A percentile compares a stretch with the other conserved stretches of the same genome.
phyloP scores from a whole-genome alignment of 2,113 vertebrate genomes.

The Colius striatus region DNA sequence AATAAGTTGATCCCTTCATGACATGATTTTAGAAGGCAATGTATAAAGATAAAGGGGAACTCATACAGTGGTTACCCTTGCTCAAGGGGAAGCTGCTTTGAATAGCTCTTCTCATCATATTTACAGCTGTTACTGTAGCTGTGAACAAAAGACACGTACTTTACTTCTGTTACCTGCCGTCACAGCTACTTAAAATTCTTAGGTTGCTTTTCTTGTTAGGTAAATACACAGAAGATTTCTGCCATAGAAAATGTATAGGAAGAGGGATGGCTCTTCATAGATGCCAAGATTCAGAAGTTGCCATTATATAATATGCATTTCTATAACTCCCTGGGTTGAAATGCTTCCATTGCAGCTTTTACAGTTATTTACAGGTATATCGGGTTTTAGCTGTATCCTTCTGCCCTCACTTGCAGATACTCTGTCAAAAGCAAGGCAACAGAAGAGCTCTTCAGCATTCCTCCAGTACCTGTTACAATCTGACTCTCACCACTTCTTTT shows the following conservation, averaged over 20 bases:
- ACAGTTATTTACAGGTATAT: constrained; percentile 24
- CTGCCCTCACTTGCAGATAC: background rate
- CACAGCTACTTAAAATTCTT: background rate
- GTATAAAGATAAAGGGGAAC: background rate
- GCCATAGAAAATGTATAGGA: background rate
- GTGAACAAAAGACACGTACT: background rate
- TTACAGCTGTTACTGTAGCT: background rate
- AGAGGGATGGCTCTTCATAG: background rate
- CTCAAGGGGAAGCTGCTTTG: background rate
- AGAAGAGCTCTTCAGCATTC: background rate
- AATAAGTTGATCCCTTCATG: background rate
- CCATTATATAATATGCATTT: background rate
- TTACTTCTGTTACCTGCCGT: background rate
- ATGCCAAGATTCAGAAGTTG: background rate
- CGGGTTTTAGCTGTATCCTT: background rate
- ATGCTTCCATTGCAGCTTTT: constrained; percentile 8
- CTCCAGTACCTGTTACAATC: background rate
- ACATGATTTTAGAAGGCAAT: background rate
- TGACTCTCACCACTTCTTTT: background rate
- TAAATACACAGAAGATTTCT: background rate
- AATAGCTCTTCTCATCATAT: background rate
- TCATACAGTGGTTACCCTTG: background rate
- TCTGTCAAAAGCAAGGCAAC: background rate
- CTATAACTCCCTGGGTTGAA: background rate
- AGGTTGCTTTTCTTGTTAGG: background rate